Base-by-base conservation (phyloP, 2,888 invertebrate genomes). In the Lepidochitona cinerea region DNA sequence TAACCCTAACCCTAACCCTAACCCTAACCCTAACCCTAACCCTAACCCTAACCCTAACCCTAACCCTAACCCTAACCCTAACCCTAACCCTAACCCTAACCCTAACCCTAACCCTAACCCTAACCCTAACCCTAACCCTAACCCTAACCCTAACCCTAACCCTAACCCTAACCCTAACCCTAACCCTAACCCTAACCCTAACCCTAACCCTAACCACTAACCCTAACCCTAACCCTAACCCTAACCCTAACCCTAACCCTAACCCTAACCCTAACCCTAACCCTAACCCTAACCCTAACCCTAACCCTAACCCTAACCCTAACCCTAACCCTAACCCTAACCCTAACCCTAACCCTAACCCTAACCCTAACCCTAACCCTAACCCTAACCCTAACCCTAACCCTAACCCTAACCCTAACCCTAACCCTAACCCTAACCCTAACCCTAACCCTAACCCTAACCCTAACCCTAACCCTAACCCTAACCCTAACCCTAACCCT, bases 401-500 rank as follows among this genome's bases (percentile, higher is more conserved):
- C 76, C 73, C 72, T 37, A 75, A 74, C 74, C 71, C n/a, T 71
- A 72, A 59, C 74, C 72, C 72, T 73, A 29, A 75, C 68, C 72
- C 73, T 73, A 29, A 74, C 79, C 80, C 78, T 76, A 80, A 79
- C 76, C 79, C 81, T 75, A 73, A 78, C 76, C 80, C 81, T 73
- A 70, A 80, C 72, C 78, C 81, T 73, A 75, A 81, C 74, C 79
- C 59, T 59, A 72, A 82, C 77, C 80, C 81, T 78, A 79, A 81
- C 78, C 79, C 81, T 74, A 78, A 78, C 77, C 79, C 75, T 71
- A 76, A 81, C 76, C 79, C 77, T 65, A 79, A 77, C 74, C 77
- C 77, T 72, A 81, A 79, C 79, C 81, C 80, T 75, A 80, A 79
- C 81, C 80, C 81, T 76, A 77, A 80, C 79, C 78, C 78, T 74